These are phyloP conservation scores for Drosophila melanocephala DNA, from an alignment of 2,888 invertebrate species.

Conservation along the genomic window DNA sequence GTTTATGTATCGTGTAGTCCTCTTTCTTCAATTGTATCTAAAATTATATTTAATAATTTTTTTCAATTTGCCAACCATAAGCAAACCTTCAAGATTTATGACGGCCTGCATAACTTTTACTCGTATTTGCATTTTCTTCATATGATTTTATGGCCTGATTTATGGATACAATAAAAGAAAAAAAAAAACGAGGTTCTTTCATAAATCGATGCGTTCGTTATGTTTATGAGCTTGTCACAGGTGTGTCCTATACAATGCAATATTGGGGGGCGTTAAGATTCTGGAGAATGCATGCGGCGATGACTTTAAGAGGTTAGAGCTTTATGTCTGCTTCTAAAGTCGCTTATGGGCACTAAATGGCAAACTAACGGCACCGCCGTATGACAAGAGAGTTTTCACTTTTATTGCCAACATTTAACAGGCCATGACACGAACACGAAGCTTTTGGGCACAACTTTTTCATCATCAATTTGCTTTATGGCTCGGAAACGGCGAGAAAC, in stretches of 20 bases:
- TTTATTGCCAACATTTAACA: constrained; percentile 81
- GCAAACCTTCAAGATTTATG: constrained; percentile 32
- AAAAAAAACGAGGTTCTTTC: constrained; percentile 12
- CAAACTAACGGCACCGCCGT: constrained; percentile 66
- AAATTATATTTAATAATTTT: constrained; percentile 19
- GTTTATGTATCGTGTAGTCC: not conserved
- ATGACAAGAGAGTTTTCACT: constrained; percentile 79
- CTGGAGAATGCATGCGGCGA: constrained; percentile 16
- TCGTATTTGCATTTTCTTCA: constrained; percentile 36
- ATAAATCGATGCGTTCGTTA: constrained; percentile 58
- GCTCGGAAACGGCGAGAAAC: constrained; percentile 55
- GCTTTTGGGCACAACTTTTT: constrained; percentile 57
- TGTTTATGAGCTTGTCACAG: constrained; percentile 72
- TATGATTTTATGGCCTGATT: constrained; percentile 57
- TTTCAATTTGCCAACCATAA: constrained; percentile 21
- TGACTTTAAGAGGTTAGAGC: constrained; percentile 26
- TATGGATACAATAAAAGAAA: constrained; percentile 62
- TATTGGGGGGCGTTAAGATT: constrained; percentile 41
- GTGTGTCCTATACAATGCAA: constrained; percentile 65
- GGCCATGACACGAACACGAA: constrained; percentile 70
- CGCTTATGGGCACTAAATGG: constrained; percentile 43
- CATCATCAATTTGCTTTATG: constrained; percentile 80
- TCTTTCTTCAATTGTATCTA: not conserved
- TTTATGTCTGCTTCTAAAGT: constrained; percentile 32
- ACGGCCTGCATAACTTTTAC: constrained; percentile 23